Conservation (phyloP, 2,888 invertebrate species). For the Epistrophe eligans region DNA sequence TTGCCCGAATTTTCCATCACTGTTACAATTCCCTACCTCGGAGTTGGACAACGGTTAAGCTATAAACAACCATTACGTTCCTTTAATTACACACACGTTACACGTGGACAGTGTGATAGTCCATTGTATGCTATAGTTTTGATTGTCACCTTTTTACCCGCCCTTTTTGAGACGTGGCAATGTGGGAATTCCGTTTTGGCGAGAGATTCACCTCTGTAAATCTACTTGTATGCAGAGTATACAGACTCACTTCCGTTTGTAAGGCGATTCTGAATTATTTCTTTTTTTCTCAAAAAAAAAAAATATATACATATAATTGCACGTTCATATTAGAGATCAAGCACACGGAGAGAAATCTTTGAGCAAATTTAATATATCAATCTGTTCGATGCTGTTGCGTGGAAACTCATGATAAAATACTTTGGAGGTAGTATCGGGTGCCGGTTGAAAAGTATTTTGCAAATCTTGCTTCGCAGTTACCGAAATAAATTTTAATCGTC, state of each 20-base stretch:
- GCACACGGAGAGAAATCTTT: background rate
- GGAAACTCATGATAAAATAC: no score
- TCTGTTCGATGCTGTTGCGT: no score
- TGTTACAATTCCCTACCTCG: background rate
- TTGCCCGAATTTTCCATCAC: conserved; percentile 18
- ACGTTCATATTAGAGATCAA: conserved; percentile 1
- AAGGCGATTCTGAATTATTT: background rate
- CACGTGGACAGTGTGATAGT: conserved; percentile 8
- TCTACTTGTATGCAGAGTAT: background rate
- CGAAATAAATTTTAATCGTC: no score
- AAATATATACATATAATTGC: conserved; percentile 4
- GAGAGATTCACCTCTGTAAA: conserved; percentile 43
- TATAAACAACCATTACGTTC: conserved; percentile 55
- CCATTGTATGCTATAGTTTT: background rate
- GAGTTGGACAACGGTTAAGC: conserved; percentile 1
- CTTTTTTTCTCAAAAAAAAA: background rate
- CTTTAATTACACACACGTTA: conserved; percentile 53
- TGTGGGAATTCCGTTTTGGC: background rate
- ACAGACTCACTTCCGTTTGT: conserved; percentile 6
- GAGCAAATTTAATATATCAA: background rate
- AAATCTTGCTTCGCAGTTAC: no score
- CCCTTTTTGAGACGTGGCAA: background rate
- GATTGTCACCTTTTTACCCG: conserved; percentile 12
- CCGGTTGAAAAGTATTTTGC: no score
- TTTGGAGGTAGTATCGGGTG: no score